Evolutionary conservation across 2,888 invertebrate species (phyloP).

Genomic region (Slavum lentiscoides): DNA sequence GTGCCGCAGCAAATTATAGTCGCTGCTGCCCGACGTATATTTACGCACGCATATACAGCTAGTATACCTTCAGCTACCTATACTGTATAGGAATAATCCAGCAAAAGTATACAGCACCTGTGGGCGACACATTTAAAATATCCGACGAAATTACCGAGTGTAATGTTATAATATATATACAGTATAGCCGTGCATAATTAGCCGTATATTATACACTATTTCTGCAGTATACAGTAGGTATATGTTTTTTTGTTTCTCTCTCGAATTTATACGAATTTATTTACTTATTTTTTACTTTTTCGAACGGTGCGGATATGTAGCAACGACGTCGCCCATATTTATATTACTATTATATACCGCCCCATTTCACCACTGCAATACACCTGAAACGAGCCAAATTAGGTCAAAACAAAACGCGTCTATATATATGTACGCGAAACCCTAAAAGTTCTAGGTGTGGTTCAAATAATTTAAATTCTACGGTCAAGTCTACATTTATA

Average conservation of each 20-base stretch:
- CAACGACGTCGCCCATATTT: background rate
- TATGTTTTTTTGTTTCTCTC: background rate
- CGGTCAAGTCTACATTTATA: slow-evolving; percentile 1
- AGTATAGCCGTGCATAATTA: background rate
- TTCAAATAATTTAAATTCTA: slow-evolving; percentile 24
- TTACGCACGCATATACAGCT: background rate
- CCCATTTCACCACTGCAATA: background rate
- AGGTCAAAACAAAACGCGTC: slow-evolving; percentile 38
- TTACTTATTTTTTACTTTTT: background rate
- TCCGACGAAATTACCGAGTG: slow-evolving; percentile 10
- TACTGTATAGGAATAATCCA: background rate
- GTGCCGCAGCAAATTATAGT: background rate
- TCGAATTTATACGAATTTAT: background rate
- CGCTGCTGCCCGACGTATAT: too few relatives aligned
- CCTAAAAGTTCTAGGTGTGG: slow-evolving; percentile 36
- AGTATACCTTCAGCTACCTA: too few relatives aligned
- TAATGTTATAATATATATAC: background rate
- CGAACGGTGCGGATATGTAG: background rate
- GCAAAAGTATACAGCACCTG: background rate
- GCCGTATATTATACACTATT: background rate
- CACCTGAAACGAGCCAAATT: slow-evolving; percentile 14
- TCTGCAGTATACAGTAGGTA: background rate
- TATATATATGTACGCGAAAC: slow-evolving; percentile 1
- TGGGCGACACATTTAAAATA: background rate
- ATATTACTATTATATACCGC: background rate